A percentile compares a stretch with the other conserved stretches of the same genome.
Conservation (phyloP, 2,113 vertebrate species). For the Chionis minor region DNA sequence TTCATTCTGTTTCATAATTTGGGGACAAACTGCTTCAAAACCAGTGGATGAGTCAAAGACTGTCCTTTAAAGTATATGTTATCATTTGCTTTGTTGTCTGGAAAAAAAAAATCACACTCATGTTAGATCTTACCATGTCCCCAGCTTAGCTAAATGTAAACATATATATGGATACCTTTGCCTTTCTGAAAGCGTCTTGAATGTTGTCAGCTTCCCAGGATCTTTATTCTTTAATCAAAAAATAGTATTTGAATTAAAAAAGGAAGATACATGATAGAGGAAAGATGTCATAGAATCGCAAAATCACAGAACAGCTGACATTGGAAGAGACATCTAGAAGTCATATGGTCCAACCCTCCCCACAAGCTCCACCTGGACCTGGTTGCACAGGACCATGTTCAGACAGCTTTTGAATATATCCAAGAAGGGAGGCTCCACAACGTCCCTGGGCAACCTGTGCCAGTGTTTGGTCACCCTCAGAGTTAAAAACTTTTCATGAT, state of each 20-base stretch:
- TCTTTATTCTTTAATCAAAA: neutral
- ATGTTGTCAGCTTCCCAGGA: neutral
- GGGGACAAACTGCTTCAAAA: neutral
- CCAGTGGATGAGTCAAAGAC: neutral
- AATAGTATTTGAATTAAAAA: neutral
- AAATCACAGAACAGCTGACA: neutral
- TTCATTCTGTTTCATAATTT: neutral
- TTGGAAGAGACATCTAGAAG: neutral
- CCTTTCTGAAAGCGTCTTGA: neutral
- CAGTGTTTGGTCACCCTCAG: neutral
- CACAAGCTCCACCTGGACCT: neutral
- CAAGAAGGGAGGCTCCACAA: neutral
- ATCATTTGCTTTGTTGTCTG: neutral
- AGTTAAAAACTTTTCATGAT: neutral
- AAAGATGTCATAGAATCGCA: neutral
- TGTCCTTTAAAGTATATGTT: neutral
- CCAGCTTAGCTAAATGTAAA: neutral
- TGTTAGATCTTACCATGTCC: neutral
- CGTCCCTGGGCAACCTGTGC: neutral
- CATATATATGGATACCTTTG: neutral
- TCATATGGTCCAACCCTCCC: neutral
- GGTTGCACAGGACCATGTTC: too few species aligned
- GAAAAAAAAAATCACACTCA: neutral
- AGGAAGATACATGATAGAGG: rapidly evolving
- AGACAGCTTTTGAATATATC: neutral